Evolutionary conservation across 2,113 vertebrate species (phyloP).

Genomic region (Nipponia nippon): DNA sequence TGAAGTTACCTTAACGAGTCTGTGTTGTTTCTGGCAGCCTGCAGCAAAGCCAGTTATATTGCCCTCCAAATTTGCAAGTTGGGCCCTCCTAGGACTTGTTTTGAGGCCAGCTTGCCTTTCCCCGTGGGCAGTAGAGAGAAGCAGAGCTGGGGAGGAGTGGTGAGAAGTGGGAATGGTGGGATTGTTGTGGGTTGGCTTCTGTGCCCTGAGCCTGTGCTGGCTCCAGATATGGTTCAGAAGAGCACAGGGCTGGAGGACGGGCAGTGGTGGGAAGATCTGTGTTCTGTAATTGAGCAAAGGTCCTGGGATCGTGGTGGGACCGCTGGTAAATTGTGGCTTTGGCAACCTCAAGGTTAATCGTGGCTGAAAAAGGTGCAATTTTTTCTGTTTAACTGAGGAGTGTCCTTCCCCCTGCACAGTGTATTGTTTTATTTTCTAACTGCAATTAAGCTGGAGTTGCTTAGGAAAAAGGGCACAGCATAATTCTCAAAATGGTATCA

Average conservation of each 20-base stretch:
- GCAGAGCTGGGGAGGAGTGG: neutral
- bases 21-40: conserved; percentile 36
- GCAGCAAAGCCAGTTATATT: conserved; percentile 1
- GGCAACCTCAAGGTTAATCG: neutral
- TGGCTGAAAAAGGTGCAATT: neutral
- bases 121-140: neutral
- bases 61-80: conserved; percentile 30
- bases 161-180: neutral
- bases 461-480: neutral
- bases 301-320: neutral
- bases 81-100: conserved; percentile 10
- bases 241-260: neutral
- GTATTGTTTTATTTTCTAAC: neutral
- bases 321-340: neutral
- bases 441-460: neutral
- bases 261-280: neutral
- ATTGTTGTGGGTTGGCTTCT: neutral
- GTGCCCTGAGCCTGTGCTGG: neutral
- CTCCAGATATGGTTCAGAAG: neutral
- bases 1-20: conserved; percentile 10
- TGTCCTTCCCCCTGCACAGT: accelerated
- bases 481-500: neutral
- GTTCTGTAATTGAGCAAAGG: neutral
- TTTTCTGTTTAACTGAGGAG: neutral
- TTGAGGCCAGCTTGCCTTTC: neutral